Evolutionary conservation across 2,113 vertebrate species (phyloP), one percentile per base, ranked within the genome.

Genomic region (Morone saxatilis): DNA sequence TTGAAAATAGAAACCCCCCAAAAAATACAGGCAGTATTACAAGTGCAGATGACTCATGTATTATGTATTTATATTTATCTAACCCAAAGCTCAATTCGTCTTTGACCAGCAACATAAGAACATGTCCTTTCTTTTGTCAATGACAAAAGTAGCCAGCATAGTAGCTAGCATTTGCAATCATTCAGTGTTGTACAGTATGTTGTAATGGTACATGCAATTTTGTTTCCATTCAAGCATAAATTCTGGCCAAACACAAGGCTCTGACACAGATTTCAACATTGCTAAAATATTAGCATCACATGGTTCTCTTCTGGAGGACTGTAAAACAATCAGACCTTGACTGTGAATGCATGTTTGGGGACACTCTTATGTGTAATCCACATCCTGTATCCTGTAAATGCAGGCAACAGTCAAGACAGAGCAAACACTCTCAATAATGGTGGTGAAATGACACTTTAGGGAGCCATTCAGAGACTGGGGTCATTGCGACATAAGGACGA

Each of bases 41-140:
- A 62, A 73, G 16, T 22, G 25, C 25, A 48, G 17, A 63, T 68
- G 19, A 54, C 70, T 79, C 22, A 53, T 25, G 47, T 62, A 7
- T 48, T 73, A 62, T 68, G 62, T 20, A 20, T 40, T 61, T 51
- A 48, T 51, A 59, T 71, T 36, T 20, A 13, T 63, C 5, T 17
- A 62, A 61, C 62, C 47, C 19, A 56, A 20, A 62, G 22, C 48
- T 48, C 1, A 36, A 56, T 56, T 56, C 40, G 56, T 25, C 48
- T 76, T 63, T 40, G 48, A 62, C 66, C 19, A 45, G 22, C 53
- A 41, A 59, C 50, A 31, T 31, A 25, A 10, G 51, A 41, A 40
- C n/a, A 25, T 10, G 19, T n/a, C 22, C 22, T 72, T 22, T 63
- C 17, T 57, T 57, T 65, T 57, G 2, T 65, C 48, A 51, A 53